Evolutionary conservation across 2,113 vertebrate species (phyloP), one percentile per base, ranked within the genome.

Genomic region (Psilopogon haemacephalus): DNA sequence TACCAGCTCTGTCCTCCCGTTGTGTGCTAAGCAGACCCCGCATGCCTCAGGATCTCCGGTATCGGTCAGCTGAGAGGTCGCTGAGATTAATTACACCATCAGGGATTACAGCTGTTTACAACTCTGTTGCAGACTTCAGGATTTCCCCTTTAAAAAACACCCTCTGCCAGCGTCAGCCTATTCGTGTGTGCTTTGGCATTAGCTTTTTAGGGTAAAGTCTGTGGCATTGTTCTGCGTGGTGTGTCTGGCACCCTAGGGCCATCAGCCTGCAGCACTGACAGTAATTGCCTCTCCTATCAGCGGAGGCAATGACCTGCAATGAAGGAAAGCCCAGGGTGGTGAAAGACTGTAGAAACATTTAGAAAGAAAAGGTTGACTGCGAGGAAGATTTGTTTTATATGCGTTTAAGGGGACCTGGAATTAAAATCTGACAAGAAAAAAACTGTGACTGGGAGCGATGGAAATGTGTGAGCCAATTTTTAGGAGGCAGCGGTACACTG

Each of bases 171-270:
- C 2, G 2, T 67, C 92, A 85, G 75, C 42, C 71, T 46, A 69
- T 94, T 82, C 76, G 42, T 17, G 60, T 82, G 71, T 89, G 55
- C 67, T 82, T 77, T 89, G 85, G 71, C 85, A 83, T 94, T 52
- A 91, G 60, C 59, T 59, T 59, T 76, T 85, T 1, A 74, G 56
- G 82, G 60, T 32, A 77, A 88, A 64, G 88, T 35, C 82, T 18
- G 6, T 19, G 68, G 93, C 37, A 77, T 94, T 94, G 88, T 95
- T 77, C 88, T 33, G 59, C 13, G 2, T 5, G 54, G 54, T 5
- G 44, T 50, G 79, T 77, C 88, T 90, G 75, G 72, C 92, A 93
- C 72, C 55, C 70, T 0, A 80, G 88, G 88, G 37, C 67, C 63
- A 80, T 70, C 85, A 83, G 82, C 68, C 89, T 18, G 59, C 17